phyloP scores from a whole-genome alignment of 2,888 invertebrate genomes.

The Copidosoma aretas region DNA sequence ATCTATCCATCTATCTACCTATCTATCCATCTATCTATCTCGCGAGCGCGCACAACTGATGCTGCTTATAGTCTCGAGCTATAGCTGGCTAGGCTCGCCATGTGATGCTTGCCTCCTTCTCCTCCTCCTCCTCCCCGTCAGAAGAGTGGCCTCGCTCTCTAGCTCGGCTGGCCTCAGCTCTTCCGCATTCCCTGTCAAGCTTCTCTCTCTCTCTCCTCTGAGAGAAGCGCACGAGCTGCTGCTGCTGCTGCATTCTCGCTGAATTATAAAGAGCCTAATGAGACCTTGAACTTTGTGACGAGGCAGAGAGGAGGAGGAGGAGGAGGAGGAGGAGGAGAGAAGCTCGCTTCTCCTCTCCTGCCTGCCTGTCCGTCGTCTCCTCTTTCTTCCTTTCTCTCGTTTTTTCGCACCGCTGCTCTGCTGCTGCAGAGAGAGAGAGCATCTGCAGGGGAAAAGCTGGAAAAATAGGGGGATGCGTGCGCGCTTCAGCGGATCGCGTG shows the following conservation, averaged over 20 bases:
- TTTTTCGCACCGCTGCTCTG: background rate
- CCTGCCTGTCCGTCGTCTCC: conserved; percentile 7
- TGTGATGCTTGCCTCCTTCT: no score
- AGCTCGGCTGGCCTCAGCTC: conserved; percentile 40
- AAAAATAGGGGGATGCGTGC: no score
- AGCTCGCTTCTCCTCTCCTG: conserved; percentile 19
- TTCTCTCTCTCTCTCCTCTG: conserved; percentile 22
- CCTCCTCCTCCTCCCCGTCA: no score
- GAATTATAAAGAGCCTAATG: conserved; percentile 42
- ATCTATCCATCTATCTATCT: no score
- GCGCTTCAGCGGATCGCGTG: no score
- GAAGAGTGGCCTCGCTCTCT: conserved; percentile 2
- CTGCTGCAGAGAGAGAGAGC: background rate
- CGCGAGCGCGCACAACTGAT: no score
- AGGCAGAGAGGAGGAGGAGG: conserved; percentile 15
- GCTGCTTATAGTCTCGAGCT: no score
- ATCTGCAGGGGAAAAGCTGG: no score
- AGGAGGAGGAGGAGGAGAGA: conserved; percentile 19
- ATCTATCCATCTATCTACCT: no score
- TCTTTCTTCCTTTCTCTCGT: background rate
- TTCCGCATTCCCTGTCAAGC: conserved; percentile 49
- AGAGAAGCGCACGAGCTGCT: conserved; percentile 26
- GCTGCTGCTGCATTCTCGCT: conserved; percentile 35
- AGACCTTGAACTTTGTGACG: conserved; percentile 40
- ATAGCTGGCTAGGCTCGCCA: no score